Evolutionary conservation across 2,113 vertebrate genomes (phyloP), one percentile per base, ranked within the genome.

Genomic region (Brachypodius melanocephalos): DNA sequence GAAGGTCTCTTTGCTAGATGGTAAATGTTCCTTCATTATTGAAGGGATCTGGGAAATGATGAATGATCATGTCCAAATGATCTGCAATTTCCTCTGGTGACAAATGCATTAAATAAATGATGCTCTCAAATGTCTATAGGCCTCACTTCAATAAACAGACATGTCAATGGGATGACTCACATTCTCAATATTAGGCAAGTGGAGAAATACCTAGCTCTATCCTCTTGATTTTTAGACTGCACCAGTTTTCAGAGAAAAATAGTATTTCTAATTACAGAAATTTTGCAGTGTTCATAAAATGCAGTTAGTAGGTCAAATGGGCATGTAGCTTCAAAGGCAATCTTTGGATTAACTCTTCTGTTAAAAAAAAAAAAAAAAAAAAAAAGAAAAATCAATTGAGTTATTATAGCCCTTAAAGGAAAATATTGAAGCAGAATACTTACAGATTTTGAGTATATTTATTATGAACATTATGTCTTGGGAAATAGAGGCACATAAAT

Each of bases 111-210:
- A 76, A 79, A 92, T 69, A 82, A 85, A 59, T 59, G 11, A 71
- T 95, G 65, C 36, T 89, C 36, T 66, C 63, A 68, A 69, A 61
- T 90, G 58, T 85, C 85, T 73, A 49, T 85, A 93, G 89, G 89
- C 90, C 88, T 67, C 77, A 85, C 28, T 76, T 95, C 90, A 91
- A 61, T 45, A 85, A 91, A 77, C 57, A 78, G 65, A 43, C 63
- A 45, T 75, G 61, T 69, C 85, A 69, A 16, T 84, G 40, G 55
- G 49, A 92, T 80, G 84, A 94, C 62, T 96, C 74, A 52, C 10
- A 14, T 83, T 86, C 36, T 90, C 86, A 68, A 21, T 85, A 67
- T 87, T 66, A 87, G 55, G 36, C 74, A 94, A 84, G 45, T 58
- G n/a, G 63, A 59, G 69, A 68, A 91, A 69, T 74, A 85, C 20